Percentiles rank a stretch among this genome's conserved stretches.
These are phyloP conservation scores for Paramisgurnus dabryanus DNA, from an alignment of 2,113 vertebrate species.

Conservation along the genomic window DNA sequence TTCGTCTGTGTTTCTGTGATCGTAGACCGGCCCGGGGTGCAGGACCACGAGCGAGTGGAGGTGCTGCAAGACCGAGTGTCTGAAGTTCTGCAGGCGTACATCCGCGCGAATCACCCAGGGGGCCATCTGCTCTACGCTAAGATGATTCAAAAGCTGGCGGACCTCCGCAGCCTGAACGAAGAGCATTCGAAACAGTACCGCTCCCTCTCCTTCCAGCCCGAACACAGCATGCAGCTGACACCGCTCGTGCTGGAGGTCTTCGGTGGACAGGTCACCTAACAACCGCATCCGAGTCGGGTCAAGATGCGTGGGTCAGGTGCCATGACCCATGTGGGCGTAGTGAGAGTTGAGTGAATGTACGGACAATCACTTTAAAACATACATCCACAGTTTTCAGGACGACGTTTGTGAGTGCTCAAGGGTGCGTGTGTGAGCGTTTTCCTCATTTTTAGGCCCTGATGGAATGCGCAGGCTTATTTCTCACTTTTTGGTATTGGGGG, in stretches of 20 bases:
- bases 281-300: background rate
- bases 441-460: background rate
- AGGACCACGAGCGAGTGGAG: conserved; percentile 85
- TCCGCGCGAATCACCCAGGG: conserved; percentile 86
- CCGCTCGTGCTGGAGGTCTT: conserved; percentile 95
- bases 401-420: conserved; percentile 20
- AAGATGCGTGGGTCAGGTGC: conserved; percentile 41
- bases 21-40: conserved; percentile 90
- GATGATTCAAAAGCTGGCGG: conserved; percentile 98
- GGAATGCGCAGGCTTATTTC: no score
- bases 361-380: conserved; percentile 46
- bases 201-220: conserved; percentile 88
- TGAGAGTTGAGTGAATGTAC: conserved; percentile 46
- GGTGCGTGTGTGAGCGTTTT: conserved; percentile 16
- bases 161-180: conserved; percentile 95
- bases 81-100: conserved; percentile 90
- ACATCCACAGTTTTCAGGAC: conserved; percentile 29
- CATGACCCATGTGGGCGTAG: conserved; percentile 44
- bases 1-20: conserved; percentile 25
- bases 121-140: conserved; percentile 90
- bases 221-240: conserved; percentile 94
- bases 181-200: conserved; percentile 97
- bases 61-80: conserved; percentile 89
- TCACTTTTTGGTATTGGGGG: no score
- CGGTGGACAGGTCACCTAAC: conserved; percentile 90